Evolutionary conservation across 2,797 vertebrate genomes (phyloP).

Genomic region (Morus bassanus): DNA sequence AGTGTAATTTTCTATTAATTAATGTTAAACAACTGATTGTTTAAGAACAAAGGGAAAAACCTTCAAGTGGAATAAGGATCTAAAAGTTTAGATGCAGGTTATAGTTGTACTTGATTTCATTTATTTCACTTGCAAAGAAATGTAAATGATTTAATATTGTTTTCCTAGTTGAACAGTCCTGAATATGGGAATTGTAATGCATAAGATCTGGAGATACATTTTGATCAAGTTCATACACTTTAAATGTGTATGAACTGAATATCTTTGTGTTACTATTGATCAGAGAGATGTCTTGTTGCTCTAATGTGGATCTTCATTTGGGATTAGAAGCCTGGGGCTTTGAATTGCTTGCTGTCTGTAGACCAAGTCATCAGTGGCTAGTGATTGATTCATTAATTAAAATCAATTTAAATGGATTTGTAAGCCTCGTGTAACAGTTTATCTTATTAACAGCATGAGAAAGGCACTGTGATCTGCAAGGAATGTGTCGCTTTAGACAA

Average conservation of each 20-base stretch:
- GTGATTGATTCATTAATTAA: constrained; percentile 83
- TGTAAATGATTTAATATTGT: constrained; percentile 36
- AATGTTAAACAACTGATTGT: not conserved
- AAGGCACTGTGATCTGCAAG: constrained; percentile 65
- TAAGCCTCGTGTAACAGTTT: constrained; percentile 78
- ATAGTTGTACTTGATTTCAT: not conserved
- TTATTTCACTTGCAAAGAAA: constrained; percentile 42
- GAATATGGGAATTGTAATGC: constrained; percentile 13
- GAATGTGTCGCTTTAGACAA: constrained; percentile 69
- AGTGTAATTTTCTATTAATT: constrained; percentile 14
- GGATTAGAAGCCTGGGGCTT: constrained; percentile 68
- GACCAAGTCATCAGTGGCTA: constrained; percentile 65
- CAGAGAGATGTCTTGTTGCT: constrained; percentile 56
- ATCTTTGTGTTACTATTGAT: constrained; percentile 57
- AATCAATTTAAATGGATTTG: constrained; percentile 83
- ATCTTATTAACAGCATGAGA: constrained; percentile 75
- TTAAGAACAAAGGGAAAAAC: not conserved
- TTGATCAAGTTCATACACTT: constrained; percentile 4
- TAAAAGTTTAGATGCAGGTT: not conserved
- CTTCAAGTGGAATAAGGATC: not conserved
- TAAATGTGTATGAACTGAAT: constrained; percentile 32
- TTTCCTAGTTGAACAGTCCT: not conserved
- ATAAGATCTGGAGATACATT: constrained; percentile 35
- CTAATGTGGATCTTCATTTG: constrained; percentile 66
- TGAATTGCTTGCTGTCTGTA: constrained; percentile 67